Conservation (phyloP, 2,797 vertebrate genomes). For the Brachyrhaphis roseni region DNA sequence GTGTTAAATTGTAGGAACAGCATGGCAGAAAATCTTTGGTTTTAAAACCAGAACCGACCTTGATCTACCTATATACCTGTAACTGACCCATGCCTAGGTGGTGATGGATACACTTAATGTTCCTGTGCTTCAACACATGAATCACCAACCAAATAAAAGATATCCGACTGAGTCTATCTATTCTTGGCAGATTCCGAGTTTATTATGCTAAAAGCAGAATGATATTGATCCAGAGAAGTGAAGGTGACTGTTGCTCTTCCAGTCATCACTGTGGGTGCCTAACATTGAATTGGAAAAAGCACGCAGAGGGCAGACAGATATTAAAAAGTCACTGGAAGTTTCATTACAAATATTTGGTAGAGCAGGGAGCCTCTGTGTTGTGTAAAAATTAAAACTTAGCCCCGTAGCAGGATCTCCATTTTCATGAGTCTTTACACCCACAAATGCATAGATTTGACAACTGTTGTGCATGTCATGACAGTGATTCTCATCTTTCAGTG, state of each 20-base stretch:
- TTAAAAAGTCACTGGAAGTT: constrained; percentile 11
- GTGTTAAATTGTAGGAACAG: not conserved
- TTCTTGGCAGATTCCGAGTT: not conserved
- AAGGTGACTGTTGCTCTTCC: not conserved
- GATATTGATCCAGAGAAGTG: not conserved
- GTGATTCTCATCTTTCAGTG: constrained; percentile 4
- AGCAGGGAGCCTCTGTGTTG: constrained; percentile 47
- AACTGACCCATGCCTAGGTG: not conserved
- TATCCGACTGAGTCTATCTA: not conserved
- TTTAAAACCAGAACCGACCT: constrained; percentile 9
- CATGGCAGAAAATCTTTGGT: not conserved
- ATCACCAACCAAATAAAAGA: not conserved
- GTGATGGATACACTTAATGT: not conserved
- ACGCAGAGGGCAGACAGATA: not conserved
- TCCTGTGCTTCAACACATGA: not conserved
- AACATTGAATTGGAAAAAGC: not conserved
- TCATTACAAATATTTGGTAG: constrained; percentile 49
- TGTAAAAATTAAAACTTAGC: constrained; percentile 35
- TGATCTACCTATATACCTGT: not conserved
- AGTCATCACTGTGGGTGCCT: not conserved
- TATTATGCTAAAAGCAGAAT: not conserved
- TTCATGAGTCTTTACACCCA: not conserved
- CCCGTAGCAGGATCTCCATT: not conserved
- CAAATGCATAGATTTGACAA: constrained; percentile 1
- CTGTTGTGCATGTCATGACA: constrained; percentile 6